Evolutionary conservation across 2,888 invertebrate genomes (phyloP).

Genomic region (Poecilus cupreus): DNA sequence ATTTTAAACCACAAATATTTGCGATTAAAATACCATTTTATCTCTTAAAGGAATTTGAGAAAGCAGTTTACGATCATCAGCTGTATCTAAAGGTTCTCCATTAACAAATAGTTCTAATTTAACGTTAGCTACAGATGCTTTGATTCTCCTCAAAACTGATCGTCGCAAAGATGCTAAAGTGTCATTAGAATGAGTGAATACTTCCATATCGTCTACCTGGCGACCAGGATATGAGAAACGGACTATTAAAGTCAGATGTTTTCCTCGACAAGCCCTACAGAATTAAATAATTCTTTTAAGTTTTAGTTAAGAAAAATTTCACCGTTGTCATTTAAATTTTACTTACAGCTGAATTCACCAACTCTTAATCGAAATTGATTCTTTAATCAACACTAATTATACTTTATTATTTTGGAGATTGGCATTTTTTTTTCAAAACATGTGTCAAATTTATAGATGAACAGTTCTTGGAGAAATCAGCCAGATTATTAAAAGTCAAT

Average conservation of each 20-base stretch:
- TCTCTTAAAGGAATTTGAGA: conserved; percentile 90
- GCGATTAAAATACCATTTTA: conserved; percentile 81
- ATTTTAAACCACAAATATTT: neutral
- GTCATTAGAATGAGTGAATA: conserved; percentile 95
- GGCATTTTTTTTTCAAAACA: no score
- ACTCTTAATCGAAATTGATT: no score
- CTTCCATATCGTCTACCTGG: conserved; percentile 92
- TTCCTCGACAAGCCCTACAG: conserved; percentile 89
- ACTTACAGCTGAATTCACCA: no score
- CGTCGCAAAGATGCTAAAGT: conserved; percentile 90
- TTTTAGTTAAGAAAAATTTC: conserved; percentile 63
- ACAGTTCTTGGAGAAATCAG: no score
- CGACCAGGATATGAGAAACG: conserved; percentile 88
- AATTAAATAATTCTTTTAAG: neutral
- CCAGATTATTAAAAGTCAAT: no score
- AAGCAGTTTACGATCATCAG: conserved; percentile 90
- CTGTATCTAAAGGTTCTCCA: conserved; percentile 90
- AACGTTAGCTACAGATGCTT: conserved; percentile 80
- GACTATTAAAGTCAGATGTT: conserved; percentile 90
- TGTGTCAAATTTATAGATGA: no score
- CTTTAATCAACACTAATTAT: no score
- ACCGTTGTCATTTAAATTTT: no score
- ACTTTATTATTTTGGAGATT: no score
- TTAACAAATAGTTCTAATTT: conserved; percentile 94
- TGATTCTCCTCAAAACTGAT: conserved; percentile 81